Percentiles rank a stretch among this genome's conserved stretches.
phyloP scores from a whole-genome alignment of 2,888 invertebrate species.

The Apocheima hispidaria region DNA sequence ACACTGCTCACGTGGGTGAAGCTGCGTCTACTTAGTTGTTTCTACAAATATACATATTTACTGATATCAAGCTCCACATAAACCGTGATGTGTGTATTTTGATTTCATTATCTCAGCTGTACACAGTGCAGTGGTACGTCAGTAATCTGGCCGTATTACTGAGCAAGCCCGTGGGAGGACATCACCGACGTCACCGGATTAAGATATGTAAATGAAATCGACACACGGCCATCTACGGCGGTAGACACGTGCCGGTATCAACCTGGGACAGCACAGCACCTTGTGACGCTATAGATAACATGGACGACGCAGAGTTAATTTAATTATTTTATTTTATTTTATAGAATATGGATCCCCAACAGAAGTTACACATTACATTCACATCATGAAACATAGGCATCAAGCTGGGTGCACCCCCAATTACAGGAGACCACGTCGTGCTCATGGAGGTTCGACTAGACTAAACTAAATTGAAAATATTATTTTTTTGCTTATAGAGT shows the following conservation, averaged over 20 bases:
- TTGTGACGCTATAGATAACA: neutral
- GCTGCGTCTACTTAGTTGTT: too few species aligned
- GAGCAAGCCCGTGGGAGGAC: conserved; percentile 45
- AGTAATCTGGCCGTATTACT: conserved; percentile 36
- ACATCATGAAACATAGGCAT: too few species aligned
- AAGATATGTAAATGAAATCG: conserved; percentile 65
- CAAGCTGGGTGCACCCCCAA: too few species aligned
- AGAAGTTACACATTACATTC: too few species aligned
- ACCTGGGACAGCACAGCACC: conserved; percentile 19
- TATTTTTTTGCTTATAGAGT: too few species aligned
- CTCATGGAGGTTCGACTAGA: too few species aligned
- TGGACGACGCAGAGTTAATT: conserved; percentile 6
- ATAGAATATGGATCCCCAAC: too few species aligned
- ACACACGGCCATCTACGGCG: conserved; percentile 28
- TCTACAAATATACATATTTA: too few species aligned
- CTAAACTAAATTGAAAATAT: too few species aligned
- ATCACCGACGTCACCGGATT: conserved; percentile 54
- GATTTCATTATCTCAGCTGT: conserved; percentile 23
- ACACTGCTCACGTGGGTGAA: too few species aligned
- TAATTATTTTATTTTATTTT: too few species aligned
- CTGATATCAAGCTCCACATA: neutral
- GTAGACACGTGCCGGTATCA: conserved; percentile 31
- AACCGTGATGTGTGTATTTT: conserved; percentile 10
- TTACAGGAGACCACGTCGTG: too few species aligned
- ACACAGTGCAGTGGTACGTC: conserved; percentile 5